Base-by-base conservation (phyloP, 2,888 invertebrate genomes). In the Caenorhabditis sp. region DNA sequence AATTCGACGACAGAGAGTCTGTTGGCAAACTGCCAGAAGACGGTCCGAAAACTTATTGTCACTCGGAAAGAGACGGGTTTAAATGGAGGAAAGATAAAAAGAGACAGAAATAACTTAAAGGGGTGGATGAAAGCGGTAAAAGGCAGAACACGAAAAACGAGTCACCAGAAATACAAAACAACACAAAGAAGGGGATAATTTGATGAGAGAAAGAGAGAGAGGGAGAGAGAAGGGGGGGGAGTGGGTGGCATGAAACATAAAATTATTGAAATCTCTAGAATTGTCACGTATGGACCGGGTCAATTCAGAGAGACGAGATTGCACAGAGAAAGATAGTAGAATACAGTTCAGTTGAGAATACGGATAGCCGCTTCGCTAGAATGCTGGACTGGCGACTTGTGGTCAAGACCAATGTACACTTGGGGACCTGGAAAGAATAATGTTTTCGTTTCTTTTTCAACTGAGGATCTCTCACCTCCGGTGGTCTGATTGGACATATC, bases 341-440 rank as follows among this genome's bases (percentile, higher is more conserved):
- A 0, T 20, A 13, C 40, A 40, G n/a, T 9, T 80, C 60, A 82
- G 56, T 82, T 82, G 50, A 77, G 47, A 60, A 82, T 82, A 26
- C 77, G 55, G n/a, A 82, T 82, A 20, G 81, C 70, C 56, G 72
- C 74, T 62, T 82, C 81, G 24, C 37, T 82, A 11, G 81, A 68
- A 28, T 82, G 81, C 20, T 55, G 65, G 5, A 44, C 53, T 18
- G 81, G 81, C 5, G 81, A 67, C 55, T 82, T 82, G 62, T 82
- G 81, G 56, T 82, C 81, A 22, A 82, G 37, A n/a, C 81, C 81
- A n/a, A 82, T 77, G 68, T 82, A 82, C 13, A 82, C 77, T 72
- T 77, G 77, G 0, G 77, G 81, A 15, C 53, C 81, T 82, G 77
- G 22, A 80, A 72, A 22, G 13, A 13, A 5, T 40, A 13, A 13